Evolutionary conservation across 2,113 vertebrate species (phyloP), one percentile per base, ranked within the genome.

Genomic region (Scomber colias): DNA sequence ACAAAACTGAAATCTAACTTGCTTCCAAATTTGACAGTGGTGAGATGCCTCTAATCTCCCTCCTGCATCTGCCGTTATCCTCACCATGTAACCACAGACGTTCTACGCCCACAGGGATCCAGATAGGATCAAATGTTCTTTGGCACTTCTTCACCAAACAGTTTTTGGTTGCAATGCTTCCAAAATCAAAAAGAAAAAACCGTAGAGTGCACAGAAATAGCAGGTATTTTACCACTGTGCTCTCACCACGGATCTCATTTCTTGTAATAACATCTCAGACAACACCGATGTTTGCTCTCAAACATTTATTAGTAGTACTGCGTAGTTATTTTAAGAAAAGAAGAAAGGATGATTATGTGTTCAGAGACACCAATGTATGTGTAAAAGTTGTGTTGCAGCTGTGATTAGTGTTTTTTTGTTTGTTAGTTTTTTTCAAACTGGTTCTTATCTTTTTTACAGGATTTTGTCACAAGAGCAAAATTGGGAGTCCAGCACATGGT

Each of bases 401-500:
- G 17, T 17, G 6, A 53, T 64, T 3, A 16, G 17, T 5, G 12
- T 63, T 75, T 27, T 27, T 2, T 27, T 27, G 2, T 3, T 2
- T 27, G 2, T 27, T 27, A 2, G 24, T 27, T 27, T 27, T 27
- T 27, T 85, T 70, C 27, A 7, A 54, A n/a, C 21, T n/a, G 4
- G 60, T 27, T 35, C 11, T 49, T 54, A 8, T 45, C 1, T 74
- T 11, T 82, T 84, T 93, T 85, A 48, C 79, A 99, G 97, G 98
- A 98, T 55, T 96, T 99, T 92, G 96, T 95, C 66, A 96, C 97
- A 61, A 96, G 98, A 89, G 97, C 97, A 0, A 99, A 98, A 66
- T 79, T 98, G 85, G 97, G 97, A 2, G 95, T 99, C 76, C 98
- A 99, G 92, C 98, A 98, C 55, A 95, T 99, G 92, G 97, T 99